Conservation (phyloP, 2,888 invertebrate genomes). For the Pheosia tremula region DNA sequence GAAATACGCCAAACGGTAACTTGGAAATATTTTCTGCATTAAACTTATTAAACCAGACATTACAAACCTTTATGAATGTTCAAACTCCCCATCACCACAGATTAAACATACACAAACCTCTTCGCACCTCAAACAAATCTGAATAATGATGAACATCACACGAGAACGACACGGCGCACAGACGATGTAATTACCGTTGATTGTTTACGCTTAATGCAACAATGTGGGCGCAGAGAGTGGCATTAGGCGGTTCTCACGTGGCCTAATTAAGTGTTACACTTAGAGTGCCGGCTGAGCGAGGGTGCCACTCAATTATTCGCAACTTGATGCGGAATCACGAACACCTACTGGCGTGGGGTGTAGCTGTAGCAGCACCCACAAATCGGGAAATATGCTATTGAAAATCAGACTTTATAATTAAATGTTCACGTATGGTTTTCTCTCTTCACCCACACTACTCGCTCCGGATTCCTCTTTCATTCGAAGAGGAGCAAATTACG, state of each 20-base stretch:
- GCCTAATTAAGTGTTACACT: slow-evolving; percentile 78
- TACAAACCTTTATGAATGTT: not conserved
- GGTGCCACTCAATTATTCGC: slow-evolving; percentile 76
- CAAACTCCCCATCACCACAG: slow-evolving; percentile 13
- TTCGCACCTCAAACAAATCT: slow-evolving; percentile 19
- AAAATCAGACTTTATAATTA: not conserved
- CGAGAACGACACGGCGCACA: slow-evolving; percentile 21
- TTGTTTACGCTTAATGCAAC: slow-evolving; percentile 63
- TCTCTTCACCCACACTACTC: too few relatives aligned
- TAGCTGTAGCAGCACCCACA: slow-evolving; percentile 4
- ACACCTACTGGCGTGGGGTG: slow-evolving; percentile 16
- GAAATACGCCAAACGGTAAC: too few relatives aligned
- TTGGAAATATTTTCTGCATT: too few relatives aligned
- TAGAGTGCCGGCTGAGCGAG: slow-evolving; percentile 58
- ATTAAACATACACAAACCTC: slow-evolving; percentile 4
- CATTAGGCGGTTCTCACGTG: slow-evolving; percentile 71
- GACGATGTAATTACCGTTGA: slow-evolving; percentile 44
- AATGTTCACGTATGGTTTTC: too few relatives aligned
- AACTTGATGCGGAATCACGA: slow-evolving; percentile 78
- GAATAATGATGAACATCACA: slow-evolving; percentile 30
- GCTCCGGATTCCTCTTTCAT: too few relatives aligned
- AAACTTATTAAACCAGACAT: too few relatives aligned
- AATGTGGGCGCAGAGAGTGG: slow-evolving; percentile 57
- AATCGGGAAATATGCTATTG: not conserved
- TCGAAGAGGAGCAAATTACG: too few relatives aligned